Conservation (phyloP, 2,888 invertebrate genomes). For the Agrypnus murinus region DNA sequence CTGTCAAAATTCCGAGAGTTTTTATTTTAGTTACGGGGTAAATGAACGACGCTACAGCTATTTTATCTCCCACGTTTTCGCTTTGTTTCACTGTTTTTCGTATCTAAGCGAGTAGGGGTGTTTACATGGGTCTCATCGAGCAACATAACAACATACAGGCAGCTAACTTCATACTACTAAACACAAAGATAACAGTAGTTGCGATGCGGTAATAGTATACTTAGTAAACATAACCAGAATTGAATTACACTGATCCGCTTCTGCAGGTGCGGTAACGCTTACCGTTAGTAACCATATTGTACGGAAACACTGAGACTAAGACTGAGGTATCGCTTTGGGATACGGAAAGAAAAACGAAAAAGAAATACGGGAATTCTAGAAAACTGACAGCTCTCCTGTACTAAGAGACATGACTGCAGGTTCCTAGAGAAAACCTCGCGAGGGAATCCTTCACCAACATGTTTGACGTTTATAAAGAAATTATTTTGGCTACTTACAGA, state of each 20-base stretch:
- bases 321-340: neutral
- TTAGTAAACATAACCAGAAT: constrained; percentile 33
- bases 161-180: constrained; percentile 29
- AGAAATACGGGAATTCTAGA: constrained; percentile 9
- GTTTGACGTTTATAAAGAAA: constrained; percentile 21
- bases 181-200: constrained; percentile 40
- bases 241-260: constrained; percentile 34
- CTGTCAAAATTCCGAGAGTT: constrained; percentile 31
- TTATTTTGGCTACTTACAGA: constrained; percentile 14
- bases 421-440: constrained; percentile 5
- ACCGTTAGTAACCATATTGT: constrained; percentile 24
- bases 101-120: constrained; percentile 28
- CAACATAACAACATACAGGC: constrained; percentile 30
- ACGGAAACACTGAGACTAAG: constrained; percentile 7
- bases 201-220: constrained; percentile 36
- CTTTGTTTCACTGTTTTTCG: constrained; percentile 33
- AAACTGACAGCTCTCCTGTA: constrained; percentile 9
- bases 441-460: constrained; percentile 6
- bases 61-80: constrained; percentile 32
- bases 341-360: constrained; percentile 8
- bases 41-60: constrained; percentile 27
- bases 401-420: neutral
- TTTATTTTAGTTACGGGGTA: constrained; percentile 31
- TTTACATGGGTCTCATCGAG: constrained; percentile 29
- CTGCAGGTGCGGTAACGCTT: constrained; percentile 28